phyloP scores from a whole-genome alignment of 2,797 vertebrate species.

The Eulemur rubriventer region DNA sequence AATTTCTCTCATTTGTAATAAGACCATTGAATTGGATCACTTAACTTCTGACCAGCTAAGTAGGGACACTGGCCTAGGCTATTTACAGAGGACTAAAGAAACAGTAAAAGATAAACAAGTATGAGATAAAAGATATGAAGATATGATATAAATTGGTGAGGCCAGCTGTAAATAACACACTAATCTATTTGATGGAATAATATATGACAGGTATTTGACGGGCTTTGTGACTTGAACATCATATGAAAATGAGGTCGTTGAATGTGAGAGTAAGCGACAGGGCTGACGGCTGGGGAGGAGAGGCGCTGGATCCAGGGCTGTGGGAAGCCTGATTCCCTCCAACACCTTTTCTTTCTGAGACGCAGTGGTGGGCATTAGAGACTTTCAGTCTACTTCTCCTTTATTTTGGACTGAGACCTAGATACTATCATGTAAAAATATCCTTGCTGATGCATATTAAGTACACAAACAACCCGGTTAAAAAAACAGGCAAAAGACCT shows the following conservation, averaged over 20 bases:
- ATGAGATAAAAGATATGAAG: slow-evolving; percentile 46
- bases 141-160: slow-evolving; percentile 10
- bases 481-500: neutral
- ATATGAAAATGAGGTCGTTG: slow-evolving; percentile 51
- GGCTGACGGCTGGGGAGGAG: neutral
- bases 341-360: slow-evolving; percentile 51
- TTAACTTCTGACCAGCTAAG: slow-evolving; percentile 4
- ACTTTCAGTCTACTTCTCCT: slow-evolving; percentile 76
- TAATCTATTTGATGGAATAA: slow-evolving; percentile 52
- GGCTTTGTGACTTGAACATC: slow-evolving; percentile 43
- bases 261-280: neutral
- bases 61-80: neutral
- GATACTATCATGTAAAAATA: slow-evolving; percentile 77
- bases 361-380: slow-evolving; percentile 58
- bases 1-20: slow-evolving; percentile 69
- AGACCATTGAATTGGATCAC: slow-evolving; percentile 56
- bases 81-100: slow-evolving; percentile 45
- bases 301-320: neutral
- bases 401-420: slow-evolving; percentile 80
- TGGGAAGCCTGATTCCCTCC: slow-evolving; percentile 50
- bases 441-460: slow-evolving; percentile 64
- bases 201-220: slow-evolving; percentile 30
- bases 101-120: slow-evolving; percentile 48
- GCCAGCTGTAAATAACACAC: neutral
- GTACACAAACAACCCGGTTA: neutral